Base-by-base conservation (phyloP, 2,113 vertebrate species). In the Halichoeres trimaculatus region DNA sequence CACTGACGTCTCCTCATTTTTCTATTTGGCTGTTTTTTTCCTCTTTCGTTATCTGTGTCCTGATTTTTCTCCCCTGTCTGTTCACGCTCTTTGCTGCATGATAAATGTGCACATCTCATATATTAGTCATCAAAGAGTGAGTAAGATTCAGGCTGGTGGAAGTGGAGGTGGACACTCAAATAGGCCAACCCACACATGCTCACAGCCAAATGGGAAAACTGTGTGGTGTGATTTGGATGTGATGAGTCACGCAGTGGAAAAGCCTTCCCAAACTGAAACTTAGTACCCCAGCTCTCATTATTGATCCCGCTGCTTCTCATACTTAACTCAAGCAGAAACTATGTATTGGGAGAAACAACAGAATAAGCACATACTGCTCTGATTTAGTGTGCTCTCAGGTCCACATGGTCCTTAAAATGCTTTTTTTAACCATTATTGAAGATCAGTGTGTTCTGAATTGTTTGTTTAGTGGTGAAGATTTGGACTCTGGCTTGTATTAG, bases 101-200 rank as follows among this genome's bases (percentile, higher is more conserved):
- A 41, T 66, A 51, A 73, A 83, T 43, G 63, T 50, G 47, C 50
- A 70, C 10, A 20, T 71, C 56, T 86, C 54, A 76, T 54, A 35
- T 47, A 74, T 80, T 56, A 85, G 34, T 69, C 75, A 80, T 77
- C 60, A 61, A 58, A 54, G 58, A 43, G 22, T 53, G 63, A 64
- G 43, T 23, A n/a, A 51, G 71, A 59, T 1, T 59, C 50, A 74
- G 14, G 14, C 19, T 26, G 3, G 3, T 30, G n/a, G 16, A 45
- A 45, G 13, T 69, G 45, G 19, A 50, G 26, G 63, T 17, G 67
- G 40, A 47, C 47, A 45, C 60, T 62, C 13, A 54, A 24, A 70
- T 30, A 35, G 24, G 22, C 69, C 35, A 22, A 51, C 24, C 13
- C 36, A 70, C 78, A 70, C 35, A 50, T 51, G 24, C 23, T 48